These are phyloP conservation scores for Hemicrepidius hirtus DNA, from an alignment of 2,888 invertebrate species.

Conservation along the genomic window DNA sequence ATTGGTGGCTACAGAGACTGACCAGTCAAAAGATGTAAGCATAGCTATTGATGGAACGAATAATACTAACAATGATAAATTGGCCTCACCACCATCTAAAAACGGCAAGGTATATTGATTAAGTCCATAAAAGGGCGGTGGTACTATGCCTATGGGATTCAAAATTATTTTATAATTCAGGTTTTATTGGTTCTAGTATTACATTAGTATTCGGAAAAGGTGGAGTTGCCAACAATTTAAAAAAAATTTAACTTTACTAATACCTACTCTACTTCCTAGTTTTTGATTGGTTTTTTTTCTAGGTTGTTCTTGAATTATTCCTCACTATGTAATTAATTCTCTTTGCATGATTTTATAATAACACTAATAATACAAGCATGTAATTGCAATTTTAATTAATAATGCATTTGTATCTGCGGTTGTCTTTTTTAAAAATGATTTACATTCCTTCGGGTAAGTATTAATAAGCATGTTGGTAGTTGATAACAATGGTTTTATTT, in stretches of 20 bases:
- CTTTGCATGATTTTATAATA: conserved; percentile 6
- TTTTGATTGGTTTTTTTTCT: conserved; percentile 3
- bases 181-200: not conserved
- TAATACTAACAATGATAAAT: conserved; percentile 64
- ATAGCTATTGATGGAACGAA: conserved; percentile 68
- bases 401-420: not conserved
- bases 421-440: not conserved
- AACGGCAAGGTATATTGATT: conserved; percentile 57
- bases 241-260: not conserved
- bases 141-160: conserved; percentile 30
- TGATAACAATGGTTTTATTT: not conserved
- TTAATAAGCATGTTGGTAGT: not conserved
- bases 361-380: not conserved
- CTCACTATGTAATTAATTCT: not conserved
- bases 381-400: conserved; percentile 13
- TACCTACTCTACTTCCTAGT: not conserved
- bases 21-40: conserved; percentile 67
- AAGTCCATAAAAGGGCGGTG: conserved; percentile 25
- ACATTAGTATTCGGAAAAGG: conserved; percentile 7
- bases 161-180: not conserved
- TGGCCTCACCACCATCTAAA: conserved; percentile 59
- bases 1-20: conserved; percentile 66
- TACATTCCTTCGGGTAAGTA: conserved; percentile 16
- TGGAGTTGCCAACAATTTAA: conserved; percentile 31
- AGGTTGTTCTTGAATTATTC: not conserved